Evolutionary conservation across 2,113 vertebrate species (phyloP).

Genomic region (Shinisaurus crocodilurus): DNA sequence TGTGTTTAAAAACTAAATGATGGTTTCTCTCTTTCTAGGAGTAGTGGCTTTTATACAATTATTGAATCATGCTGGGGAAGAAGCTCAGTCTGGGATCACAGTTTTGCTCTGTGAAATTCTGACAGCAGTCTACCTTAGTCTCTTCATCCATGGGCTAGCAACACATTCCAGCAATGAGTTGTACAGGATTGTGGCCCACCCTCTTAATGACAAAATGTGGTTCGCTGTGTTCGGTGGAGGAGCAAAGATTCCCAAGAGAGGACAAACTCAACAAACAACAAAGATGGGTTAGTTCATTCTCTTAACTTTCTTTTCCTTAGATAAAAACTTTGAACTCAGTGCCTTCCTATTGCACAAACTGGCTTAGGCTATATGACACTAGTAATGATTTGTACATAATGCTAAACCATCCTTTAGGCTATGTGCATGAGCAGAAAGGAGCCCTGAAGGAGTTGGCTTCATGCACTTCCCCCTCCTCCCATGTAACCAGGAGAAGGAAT

Average conservation of each 20-base stretch:
- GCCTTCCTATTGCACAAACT: slow-evolving; percentile 14
- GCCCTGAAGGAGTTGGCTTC: background rate
- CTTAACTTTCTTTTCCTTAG: slow-evolving; percentile 24
- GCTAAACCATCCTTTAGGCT: background rate
- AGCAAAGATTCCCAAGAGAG: slow-evolving; percentile 77
- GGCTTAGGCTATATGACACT: background rate
- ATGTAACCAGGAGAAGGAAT: background rate
- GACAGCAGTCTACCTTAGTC: slow-evolving; percentile 93
- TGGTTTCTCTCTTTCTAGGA: slow-evolving; percentile 72
- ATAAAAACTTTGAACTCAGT: background rate
- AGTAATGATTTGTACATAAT: background rate
- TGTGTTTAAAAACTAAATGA: background rate
- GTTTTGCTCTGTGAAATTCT: slow-evolving; percentile 95
- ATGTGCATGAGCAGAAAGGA: background rate
- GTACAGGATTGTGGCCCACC: slow-evolving; percentile 91
- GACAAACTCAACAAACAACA: slow-evolving; percentile 73
- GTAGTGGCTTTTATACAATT: slow-evolving; percentile 84
- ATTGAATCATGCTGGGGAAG: slow-evolving; percentile 90
- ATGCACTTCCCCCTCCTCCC: background rate
- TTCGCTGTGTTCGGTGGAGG: slow-evolving; percentile 94
- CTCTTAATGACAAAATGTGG: slow-evolving; percentile 95
- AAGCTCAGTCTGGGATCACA: slow-evolving; percentile 90
- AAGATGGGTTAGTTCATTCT: slow-evolving; percentile 79
- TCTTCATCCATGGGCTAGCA: slow-evolving; percentile 95
- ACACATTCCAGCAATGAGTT: slow-evolving; percentile 95